Evolutionary conservation across 1,140 invertebrate genomes (phyloP).

Genomic region (Drosophila yakuba): DNA sequence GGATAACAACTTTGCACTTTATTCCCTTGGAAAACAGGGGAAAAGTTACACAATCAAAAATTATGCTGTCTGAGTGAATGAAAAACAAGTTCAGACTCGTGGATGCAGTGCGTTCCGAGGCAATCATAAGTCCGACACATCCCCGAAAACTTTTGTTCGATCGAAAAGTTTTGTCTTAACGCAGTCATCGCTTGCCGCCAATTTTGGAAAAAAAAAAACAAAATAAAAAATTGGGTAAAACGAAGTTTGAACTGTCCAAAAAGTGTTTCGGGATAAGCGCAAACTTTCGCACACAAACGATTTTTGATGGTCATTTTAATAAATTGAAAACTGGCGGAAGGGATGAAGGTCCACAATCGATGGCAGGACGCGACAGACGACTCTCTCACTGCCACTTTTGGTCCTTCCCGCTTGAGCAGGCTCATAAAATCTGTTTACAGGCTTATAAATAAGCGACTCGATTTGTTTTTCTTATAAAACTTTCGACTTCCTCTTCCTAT

Average conservation of each 20-base stretch:
- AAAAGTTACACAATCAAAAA: slow-evolving; percentile 66
- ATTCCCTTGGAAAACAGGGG: slow-evolving; percentile 4
- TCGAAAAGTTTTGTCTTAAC: slow-evolving; percentile 49
- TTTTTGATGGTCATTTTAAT: slow-evolving; percentile 82
- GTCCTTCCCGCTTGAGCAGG: slow-evolving; percentile 48
- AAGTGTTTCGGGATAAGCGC: slow-evolving; percentile 76
- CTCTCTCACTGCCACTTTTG: background rate
- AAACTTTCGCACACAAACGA: slow-evolving; percentile 69
- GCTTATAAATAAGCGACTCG: slow-evolving; percentile 73
- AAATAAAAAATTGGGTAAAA: background rate
- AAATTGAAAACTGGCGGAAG: slow-evolving; percentile 75
- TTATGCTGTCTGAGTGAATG: slow-evolving; percentile 51
- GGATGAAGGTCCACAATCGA: slow-evolving; percentile 52
- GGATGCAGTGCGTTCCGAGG: slow-evolving; percentile 40
- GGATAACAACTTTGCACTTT: slow-evolving; percentile 39
- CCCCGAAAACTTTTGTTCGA: slow-evolving; percentile 34
- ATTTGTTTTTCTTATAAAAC: slow-evolving; percentile 78
- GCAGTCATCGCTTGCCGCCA: slow-evolving; percentile 37
- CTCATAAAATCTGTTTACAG: slow-evolving; percentile 81
- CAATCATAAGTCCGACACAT: slow-evolving; percentile 63
- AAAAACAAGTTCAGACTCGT: slow-evolving; percentile 47
- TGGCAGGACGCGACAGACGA: slow-evolving; percentile 32
- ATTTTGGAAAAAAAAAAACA: slow-evolving; percentile 9
- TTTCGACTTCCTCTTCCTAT: slow-evolving; percentile 48
- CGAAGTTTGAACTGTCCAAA: slow-evolving; percentile 67